Percentiles rank a stretch among this genome's conserved stretches.
Conservation (phyloP, 2,888 invertebrate species). For the Aphidoletes aphidimyza region DNA sequence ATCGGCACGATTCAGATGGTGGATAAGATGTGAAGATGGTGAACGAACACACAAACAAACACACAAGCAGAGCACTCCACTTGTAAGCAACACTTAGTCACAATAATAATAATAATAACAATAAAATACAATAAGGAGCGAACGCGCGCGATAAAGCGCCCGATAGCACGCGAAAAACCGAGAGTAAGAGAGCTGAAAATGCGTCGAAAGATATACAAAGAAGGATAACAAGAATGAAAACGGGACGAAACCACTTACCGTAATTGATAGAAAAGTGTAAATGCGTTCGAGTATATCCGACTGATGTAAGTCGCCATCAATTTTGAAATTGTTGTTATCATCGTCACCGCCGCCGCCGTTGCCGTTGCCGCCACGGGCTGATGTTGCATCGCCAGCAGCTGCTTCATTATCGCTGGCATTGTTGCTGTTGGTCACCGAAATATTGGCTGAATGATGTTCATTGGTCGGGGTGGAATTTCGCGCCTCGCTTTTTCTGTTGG, state of each 20-base stretch:
- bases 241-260: slow-evolving; percentile 70
- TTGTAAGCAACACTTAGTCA: slow-evolving; percentile 13
- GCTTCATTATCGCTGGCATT: slow-evolving; percentile 7
- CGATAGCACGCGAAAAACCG: not conserved
- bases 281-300: slow-evolving; percentile 71
- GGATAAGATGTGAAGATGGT: not conserved
- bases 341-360: not conserved
- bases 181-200: not conserved
- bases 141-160: not conserved
- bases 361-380: not conserved
- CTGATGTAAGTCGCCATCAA: slow-evolving; percentile 52
- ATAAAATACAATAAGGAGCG: slow-evolving; percentile 10
- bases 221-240: not conserved
- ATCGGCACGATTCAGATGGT: not conserved
- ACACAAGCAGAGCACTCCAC: not conserved
- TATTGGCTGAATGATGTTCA: not conserved
- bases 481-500: slow-evolving; percentile 47
- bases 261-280: slow-evolving; percentile 82
- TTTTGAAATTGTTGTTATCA: slow-evolving; percentile 53
- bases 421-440: not conserved
- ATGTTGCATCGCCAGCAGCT: not conserved
- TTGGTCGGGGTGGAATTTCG: not conserved
- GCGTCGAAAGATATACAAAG: not conserved
- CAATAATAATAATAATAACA: not conserved
- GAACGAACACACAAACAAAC: not conserved